phyloP scores from a whole-genome alignment of 2,797 vertebrate species.

The Phrynocephalus forsythii region DNA sequence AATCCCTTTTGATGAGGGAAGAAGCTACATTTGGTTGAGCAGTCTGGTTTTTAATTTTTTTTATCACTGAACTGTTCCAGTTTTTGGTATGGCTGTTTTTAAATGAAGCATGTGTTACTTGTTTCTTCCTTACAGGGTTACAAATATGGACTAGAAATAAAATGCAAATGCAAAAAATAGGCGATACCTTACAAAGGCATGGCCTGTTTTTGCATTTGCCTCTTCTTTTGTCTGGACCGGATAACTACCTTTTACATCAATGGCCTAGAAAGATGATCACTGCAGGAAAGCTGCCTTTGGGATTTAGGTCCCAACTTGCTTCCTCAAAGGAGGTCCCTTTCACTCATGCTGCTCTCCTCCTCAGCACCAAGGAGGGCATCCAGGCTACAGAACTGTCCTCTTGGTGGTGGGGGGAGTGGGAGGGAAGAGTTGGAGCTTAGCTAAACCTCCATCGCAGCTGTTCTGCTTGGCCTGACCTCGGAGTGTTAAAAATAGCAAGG shows the following conservation, averaged over 20 bases:
- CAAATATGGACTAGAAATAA: not conserved
- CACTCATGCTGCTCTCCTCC: not conserved
- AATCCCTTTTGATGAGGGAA: not conserved
- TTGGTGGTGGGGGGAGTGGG: not conserved
- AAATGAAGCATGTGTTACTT: not conserved
- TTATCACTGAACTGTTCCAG: too few species aligned
- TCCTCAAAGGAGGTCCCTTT: not conserved
- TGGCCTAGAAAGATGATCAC: not conserved
- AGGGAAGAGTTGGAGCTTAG: not conserved
- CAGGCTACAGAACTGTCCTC: not conserved
- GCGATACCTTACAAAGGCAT: too few species aligned
- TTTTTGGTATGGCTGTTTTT: too few species aligned
- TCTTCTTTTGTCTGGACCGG: too few species aligned
- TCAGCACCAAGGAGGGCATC: not conserved
- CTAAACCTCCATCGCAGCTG: rapidly evolving
- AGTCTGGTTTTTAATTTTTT: not conserved
- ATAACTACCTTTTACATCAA: too few species aligned
- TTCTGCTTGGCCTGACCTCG: slow-evolving; percentile 9
- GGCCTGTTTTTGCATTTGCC: too few species aligned
- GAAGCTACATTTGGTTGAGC: not conserved
- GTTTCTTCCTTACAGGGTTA: not conserved
- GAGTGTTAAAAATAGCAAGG: not conserved
- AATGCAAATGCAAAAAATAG: too few species aligned
- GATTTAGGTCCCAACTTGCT: not conserved
- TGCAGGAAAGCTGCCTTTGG: too few species aligned